These are phyloP conservation scores for Myzus persicae DNA, from an alignment of 1,140 invertebrate genomes.

Conservation along the genomic window DNA sequence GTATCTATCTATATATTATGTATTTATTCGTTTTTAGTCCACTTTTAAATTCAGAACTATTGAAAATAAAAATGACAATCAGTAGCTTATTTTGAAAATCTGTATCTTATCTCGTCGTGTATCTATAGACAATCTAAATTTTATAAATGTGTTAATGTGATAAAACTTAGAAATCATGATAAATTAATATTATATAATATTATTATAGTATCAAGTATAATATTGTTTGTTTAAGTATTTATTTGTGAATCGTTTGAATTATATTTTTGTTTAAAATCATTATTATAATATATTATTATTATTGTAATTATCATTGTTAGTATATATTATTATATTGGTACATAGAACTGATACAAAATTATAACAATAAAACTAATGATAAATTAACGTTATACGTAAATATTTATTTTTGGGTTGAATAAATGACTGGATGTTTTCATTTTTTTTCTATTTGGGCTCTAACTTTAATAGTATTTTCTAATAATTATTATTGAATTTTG, in stretches of 20 bases:
- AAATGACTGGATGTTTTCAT: not conserved
- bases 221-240: not conserved
- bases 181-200: not conserved
- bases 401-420: not conserved
- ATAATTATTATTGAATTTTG: no score
- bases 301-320: not conserved
- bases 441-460: not conserved
- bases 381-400: not conserved
- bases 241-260: not conserved
- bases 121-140: not conserved
- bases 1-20: not conserved
- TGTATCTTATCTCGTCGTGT: not conserved
- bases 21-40: not conserved
- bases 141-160: constrained; percentile 14
- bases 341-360: constrained; percentile 12
- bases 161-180: not conserved
- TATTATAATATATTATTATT: not conserved
- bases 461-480: not conserved
- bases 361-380: not conserved
- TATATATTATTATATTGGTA: not conserved
- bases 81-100: not conserved
- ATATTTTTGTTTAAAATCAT: not conserved
- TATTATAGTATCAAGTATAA: not conserved
- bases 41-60: not conserved
- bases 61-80: constrained; percentile 1